phyloP scores from a whole-genome alignment of 2,797 vertebrate species.

The Tadarida brasiliensis region DNA sequence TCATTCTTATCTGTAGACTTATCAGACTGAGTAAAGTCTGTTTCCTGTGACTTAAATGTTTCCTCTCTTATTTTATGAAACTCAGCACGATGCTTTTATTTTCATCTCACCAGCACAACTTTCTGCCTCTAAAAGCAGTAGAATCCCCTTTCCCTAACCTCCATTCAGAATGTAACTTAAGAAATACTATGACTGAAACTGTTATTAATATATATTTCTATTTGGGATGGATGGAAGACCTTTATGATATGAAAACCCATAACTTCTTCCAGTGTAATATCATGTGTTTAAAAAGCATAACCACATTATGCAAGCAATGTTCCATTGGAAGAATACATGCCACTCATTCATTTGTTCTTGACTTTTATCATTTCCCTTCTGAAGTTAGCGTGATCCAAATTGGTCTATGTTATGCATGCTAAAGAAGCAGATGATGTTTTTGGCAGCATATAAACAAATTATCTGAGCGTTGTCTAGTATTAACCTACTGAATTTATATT shows the following conservation, averaged over 20 bases:
- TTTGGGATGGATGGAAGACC: background rate
- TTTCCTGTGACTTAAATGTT: background rate
- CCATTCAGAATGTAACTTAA: slow-evolving; percentile 30
- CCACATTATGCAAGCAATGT: background rate
- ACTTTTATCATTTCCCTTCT: background rate
- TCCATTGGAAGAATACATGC: slow-evolving; percentile 67
- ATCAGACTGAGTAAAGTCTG: background rate
- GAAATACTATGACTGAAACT: slow-evolving; percentile 41
- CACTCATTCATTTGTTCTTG: slow-evolving; percentile 19
- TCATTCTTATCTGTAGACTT: background rate
- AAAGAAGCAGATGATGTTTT: slow-evolving; percentile 68
- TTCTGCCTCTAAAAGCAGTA: background rate
- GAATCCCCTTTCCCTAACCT: background rate
- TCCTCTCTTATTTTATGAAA: slow-evolving; percentile 1
- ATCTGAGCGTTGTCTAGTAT: slow-evolving; percentile 65
- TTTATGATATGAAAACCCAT: slow-evolving; percentile 63
- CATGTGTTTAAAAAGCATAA: slow-evolving; percentile 56
- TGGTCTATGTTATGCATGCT: slow-evolving; percentile 61
- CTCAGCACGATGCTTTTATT: background rate
- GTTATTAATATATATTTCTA: slow-evolving; percentile 69
- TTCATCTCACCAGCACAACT: background rate
- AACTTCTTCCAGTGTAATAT: slow-evolving; percentile 28
- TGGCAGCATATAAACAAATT: slow-evolving; percentile 61
- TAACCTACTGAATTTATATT: slow-evolving; percentile 71
- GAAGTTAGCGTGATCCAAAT: background rate